Evolutionary conservation across 2,888 invertebrate species (phyloP), one percentile per base, ranked within the genome.

Genomic region (Adineta ricciae): DNA sequence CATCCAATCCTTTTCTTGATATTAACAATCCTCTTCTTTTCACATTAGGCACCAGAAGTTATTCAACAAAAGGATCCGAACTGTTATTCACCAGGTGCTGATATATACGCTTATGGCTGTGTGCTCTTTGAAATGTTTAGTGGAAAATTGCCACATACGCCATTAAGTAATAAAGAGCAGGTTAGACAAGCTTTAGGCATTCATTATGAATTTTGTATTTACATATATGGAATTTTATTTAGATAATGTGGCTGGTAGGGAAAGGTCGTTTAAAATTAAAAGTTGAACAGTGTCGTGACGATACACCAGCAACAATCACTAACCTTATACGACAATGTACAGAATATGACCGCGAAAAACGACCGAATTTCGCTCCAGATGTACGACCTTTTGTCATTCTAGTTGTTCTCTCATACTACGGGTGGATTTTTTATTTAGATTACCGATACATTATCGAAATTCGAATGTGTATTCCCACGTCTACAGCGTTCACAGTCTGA

Each of bases 61-160:
- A 97, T 99, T 88, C 93, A 97, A 87, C 98, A 98, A 97, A 94
- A 95, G 89, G 96, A 96, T 89, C 94, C 94, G 87, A 95, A 95
- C 91, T 97, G 97, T 0, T 98, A 98, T 92, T 96, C 97, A 88
- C 96, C 95, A 92, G 95, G 96, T 90, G 97, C 97, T n/a, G 99
- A 99, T 91, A 97, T 99, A 84, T 99, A 99, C 92, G 96, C 98
- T 52, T 99, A 96, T 91, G 99, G 99, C 83, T 94, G 99, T 88
- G 98, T 97, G 87, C 92, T 98, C 89, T 99, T 95, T 91, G 99
- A 99, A 91, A 93, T 99, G 88, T 92, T 97, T 88, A 94, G 97
- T 46, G 94, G 95, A 86, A 94, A 94, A 89, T 92, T 99, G 89
- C 99, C 99, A n/a, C 78, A 78, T 78, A 41, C 41, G 24, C 78